These are phyloP conservation scores for Bathynomus jamesi DNA, from an alignment of 1,140 invertebrate species.

Conservation along the genomic window DNA sequence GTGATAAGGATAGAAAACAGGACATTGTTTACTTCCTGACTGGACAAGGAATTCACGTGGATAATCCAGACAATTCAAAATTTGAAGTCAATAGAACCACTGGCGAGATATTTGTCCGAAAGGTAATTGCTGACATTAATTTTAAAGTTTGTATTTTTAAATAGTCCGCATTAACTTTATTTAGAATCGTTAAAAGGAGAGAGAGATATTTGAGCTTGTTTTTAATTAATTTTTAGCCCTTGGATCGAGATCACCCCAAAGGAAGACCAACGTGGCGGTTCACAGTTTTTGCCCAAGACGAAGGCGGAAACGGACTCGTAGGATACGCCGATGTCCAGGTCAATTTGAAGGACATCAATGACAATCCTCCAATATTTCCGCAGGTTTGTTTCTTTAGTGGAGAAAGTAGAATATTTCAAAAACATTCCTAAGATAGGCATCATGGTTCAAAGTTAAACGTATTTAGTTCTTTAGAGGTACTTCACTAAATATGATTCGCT, in stretches of 20 bases:
- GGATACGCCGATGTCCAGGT: slow-evolving; percentile 98
- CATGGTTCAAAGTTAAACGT: too few species aligned
- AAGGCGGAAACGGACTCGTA: slow-evolving; percentile 87
- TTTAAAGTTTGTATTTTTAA: too few species aligned
- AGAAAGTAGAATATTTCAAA: not conserved
- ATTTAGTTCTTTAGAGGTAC: not conserved
- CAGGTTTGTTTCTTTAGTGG: slow-evolving; percentile 49
- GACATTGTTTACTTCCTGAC: slow-evolving; percentile 95
- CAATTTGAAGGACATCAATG: slow-evolving; percentile 95
- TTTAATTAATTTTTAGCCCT: slow-evolving; percentile 55
- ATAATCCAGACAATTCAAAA: slow-evolving; percentile 88
- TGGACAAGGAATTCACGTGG: slow-evolving; percentile 89
- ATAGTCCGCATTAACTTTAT: too few species aligned
- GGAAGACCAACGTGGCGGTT: slow-evolving; percentile 95
- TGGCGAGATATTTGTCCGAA: slow-evolving; percentile 85
- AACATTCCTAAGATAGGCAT: too few species aligned
- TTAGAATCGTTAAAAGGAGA: too few species aligned
- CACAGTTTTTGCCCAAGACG: slow-evolving; percentile 94
- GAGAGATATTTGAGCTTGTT: too few species aligned
- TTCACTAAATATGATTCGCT: too few species aligned
- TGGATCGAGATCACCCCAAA: slow-evolving; percentile 93
- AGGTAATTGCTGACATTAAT: too few species aligned
- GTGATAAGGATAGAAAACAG: slow-evolving; percentile 85
- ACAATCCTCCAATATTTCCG: slow-evolving; percentile 93
- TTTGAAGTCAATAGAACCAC: slow-evolving; percentile 92